Percentiles rank a stretch among this genome's conserved stretches.
Evolutionary conservation across 1,140 invertebrate genomes (phyloP).

Genomic region (Solenopsis fugax): DNA sequence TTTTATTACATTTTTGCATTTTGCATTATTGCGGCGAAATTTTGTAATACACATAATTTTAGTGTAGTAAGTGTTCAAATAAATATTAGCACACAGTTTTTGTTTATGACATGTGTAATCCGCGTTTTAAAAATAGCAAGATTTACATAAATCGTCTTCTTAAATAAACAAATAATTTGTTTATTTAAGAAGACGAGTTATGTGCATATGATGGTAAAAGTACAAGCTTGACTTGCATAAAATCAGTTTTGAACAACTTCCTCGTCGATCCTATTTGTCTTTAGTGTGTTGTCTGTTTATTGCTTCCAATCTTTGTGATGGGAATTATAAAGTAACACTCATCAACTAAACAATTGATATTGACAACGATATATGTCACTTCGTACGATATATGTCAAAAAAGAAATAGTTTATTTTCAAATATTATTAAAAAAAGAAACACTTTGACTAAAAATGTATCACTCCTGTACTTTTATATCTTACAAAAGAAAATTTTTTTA

Average conservation of each 20-base stretch:
- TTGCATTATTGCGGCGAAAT: not conserved
- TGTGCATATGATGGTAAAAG: not conserved
- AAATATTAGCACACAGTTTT: not conserved
- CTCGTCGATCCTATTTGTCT: not conserved
- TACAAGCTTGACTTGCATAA: not conserved
- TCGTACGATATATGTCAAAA: too few relatives aligned
- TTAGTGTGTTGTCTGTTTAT: constrained; percentile 5
- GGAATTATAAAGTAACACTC: not conserved
- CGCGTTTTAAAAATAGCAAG: not conserved
- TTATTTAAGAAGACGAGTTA: too few relatives aligned
- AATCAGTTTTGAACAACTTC: not conserved
- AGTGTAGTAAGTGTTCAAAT: not conserved
- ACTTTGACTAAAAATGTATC: too few relatives aligned
- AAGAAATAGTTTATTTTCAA: too few relatives aligned
- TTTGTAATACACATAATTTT: not conserved
- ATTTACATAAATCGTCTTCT: not conserved
- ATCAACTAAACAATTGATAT: too few relatives aligned
- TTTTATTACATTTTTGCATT: not conserved
- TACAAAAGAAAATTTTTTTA: too few relatives aligned
- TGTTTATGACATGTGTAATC: not conserved
- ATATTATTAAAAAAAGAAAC: too few relatives aligned
- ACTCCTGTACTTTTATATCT: too few relatives aligned
- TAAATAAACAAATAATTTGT: not conserved
- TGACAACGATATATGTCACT: too few relatives aligned
- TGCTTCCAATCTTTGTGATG: not conserved